Conservation (phyloP, 2,888 invertebrate species). For the Drosophila atroscutellata region DNA sequence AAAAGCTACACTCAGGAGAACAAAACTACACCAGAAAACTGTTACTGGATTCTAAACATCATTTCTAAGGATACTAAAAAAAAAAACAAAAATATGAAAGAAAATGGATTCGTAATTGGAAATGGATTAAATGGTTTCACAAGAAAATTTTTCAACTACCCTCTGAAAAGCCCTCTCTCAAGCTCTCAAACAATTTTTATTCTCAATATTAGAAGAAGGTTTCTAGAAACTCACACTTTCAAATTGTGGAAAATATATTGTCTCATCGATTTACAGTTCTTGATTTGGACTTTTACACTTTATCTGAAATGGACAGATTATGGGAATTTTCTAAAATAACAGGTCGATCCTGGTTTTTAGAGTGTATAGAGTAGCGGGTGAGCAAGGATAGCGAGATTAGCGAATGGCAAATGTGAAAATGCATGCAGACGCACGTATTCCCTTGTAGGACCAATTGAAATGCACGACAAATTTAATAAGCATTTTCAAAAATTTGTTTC, state of each 20-base stretch:
- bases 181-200: neutral
- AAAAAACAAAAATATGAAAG: neutral
- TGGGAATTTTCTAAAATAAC: neutral
- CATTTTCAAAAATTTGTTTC: slow-evolving; percentile 72
- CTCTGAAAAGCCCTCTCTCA: neutral
- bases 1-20: no score
- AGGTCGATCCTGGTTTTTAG: neutral
- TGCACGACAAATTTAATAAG: slow-evolving; percentile 76
- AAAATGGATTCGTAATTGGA: neutral
- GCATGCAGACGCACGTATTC: slow-evolving; percentile 33
- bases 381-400: neutral
- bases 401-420: neutral
- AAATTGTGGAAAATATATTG: neutral
- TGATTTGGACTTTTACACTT: neutral
- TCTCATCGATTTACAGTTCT: neutral
- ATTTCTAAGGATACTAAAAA: neutral
- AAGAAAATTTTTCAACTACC: neutral
- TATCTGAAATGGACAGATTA: neutral
- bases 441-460: slow-evolving; percentile 55
- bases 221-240: neutral
- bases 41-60: neutral
- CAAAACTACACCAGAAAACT: neutral
- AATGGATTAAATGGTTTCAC: neutral
- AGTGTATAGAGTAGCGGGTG: neutral
- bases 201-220: neutral